Conservation (phyloP, 2,797 vertebrate genomes). For the Knipowitschia caucasica region DNA sequence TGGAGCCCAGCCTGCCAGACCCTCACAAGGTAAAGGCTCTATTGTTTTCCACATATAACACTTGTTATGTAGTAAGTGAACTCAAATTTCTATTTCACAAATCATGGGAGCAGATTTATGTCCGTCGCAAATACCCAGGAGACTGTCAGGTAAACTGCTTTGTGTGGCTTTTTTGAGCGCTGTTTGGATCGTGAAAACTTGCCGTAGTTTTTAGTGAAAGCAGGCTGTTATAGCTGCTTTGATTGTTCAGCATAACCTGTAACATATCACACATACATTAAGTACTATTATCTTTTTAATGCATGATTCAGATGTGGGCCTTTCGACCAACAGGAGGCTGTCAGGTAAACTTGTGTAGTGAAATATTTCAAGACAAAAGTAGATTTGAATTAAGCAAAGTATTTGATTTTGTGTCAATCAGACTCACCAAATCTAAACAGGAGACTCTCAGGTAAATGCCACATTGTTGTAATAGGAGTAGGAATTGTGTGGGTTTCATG, state of each 20-base stretch:
- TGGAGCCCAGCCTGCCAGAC: conserved; percentile 75
- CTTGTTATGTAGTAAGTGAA: neutral
- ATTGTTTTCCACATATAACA: neutral
- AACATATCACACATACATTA: neutral
- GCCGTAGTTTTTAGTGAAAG: neutral
- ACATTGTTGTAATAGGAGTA: neutral
- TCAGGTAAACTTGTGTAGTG: neutral
- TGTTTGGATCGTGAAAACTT: conserved; percentile 1
- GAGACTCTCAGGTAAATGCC: conserved; percentile 9
- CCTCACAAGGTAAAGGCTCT: conserved; percentile 70
- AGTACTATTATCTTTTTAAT: neutral
- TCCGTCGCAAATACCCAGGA: conserved; percentile 2
- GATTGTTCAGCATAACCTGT: too few species aligned
- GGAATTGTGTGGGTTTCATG: neutral
- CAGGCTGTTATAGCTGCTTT: neutral
- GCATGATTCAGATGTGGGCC: neutral
- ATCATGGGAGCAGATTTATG: conserved; percentile 6
- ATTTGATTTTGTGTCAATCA: neutral
- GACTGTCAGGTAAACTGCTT: conserved; percentile 4
- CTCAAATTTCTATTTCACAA: neutral
- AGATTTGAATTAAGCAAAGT: neutral
- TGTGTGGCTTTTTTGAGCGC: neutral
- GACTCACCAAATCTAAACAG: neutral
- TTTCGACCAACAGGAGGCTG: neutral
- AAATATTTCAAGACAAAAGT: neutral